Percentiles rank a stretch among this genome's conserved stretches.
phyloP scores from a whole-genome alignment of 92 coral and sea anemone genomes.

The Ricordea florida region DNA sequence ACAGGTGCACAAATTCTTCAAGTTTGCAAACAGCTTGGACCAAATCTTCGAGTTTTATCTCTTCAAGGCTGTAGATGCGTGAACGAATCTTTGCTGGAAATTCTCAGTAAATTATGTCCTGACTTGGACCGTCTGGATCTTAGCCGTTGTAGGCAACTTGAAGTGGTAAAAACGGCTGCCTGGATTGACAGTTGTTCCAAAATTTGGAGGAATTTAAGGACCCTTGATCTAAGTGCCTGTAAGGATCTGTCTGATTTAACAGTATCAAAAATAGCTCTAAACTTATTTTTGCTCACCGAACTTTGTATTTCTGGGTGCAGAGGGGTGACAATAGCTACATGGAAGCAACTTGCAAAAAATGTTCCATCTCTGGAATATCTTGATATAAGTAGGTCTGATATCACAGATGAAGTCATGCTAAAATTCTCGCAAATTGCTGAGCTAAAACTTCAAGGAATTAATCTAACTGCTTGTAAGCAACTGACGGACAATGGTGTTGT shows the following conservation, averaged over 20 bases:
- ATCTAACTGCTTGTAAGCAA: conserved; percentile 82
- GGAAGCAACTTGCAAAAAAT: conserved; percentile 60
- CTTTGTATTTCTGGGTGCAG: conserved; percentile 80
- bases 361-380: conserved; percentile 40
- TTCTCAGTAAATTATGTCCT: conserved; percentile 30
- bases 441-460: conserved; percentile 52
- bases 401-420: conserved; percentile 72
- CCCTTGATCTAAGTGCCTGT: conserved; percentile 67
- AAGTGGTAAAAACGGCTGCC: conserved; percentile 46
- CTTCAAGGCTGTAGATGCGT: conserved; percentile 78
- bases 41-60: conserved; percentile 43
- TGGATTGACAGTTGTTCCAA: conserved; percentile 51
- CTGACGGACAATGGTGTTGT: conserved; percentile 81
- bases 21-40: conserved; percentile 74
- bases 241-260: conserved; percentile 68
- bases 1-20: conserved; percentile 69
- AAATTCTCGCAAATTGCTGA: conserved; percentile 68
- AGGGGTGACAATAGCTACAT: conserved; percentile 51
- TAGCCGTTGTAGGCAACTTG: conserved; percentile 82
- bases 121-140: conserved; percentile 51
- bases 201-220: conserved; percentile 24
- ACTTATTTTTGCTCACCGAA: conserved; percentile 31
- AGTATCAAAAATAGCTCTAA: conserved; percentile 53
- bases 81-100: conserved; percentile 31
- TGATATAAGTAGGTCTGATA: conserved; percentile 85